Evolutionary conservation across 2,797 vertebrate genomes (phyloP), one percentile per base, ranked within the genome.

Genomic region (Clarias platycephalus): DNA sequence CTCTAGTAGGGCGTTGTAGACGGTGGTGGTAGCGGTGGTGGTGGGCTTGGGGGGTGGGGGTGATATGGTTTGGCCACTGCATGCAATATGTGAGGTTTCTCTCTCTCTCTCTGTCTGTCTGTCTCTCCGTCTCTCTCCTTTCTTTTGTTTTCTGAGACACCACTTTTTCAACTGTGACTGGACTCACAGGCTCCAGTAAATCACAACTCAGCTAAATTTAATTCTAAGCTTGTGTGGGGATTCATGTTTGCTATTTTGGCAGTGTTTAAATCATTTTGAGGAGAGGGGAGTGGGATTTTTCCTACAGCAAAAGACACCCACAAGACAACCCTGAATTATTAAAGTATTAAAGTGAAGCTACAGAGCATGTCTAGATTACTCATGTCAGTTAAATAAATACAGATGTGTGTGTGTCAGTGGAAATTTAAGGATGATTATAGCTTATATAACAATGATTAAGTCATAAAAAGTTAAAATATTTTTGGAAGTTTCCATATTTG

Each of bases 121-220:
- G 68, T 87, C 80, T 84, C 67, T 88, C 86, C 82, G 63, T 86
- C 75, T 53, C 72, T 76, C 75, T 37, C 13, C 70, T 53, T 83
- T 72, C 71, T 87, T 90, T 88, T 88, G 84, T 88, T 89, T 88
- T 85, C 71, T 62, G 66, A 88, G 68, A 82, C 80, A 83, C 86
- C 83, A 67, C 85, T 89, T 86, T 83, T 85, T 78, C 84, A 85
- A 80, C 63, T 87, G 82, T 53, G 86, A 90, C 88, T 88, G 89
- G 91, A 91, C 90, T 86, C 34, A 18, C 86, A 88, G 91, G 82
- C 91, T 92, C 90, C 91, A 92, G 88, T 88, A 92, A 92, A 92
- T 90, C 90, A 92, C 90, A 91, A 81, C 87, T 87, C 87, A 85
- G 84, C 86, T 86, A 88, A 86, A 88, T 89, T 88, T 91, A 88